A percentile compares a stretch with the other conserved stretches of the same genome.
phyloP scores from a whole-genome alignment of 2,797 vertebrate species.

The Cryptoprocta ferox region DNA sequence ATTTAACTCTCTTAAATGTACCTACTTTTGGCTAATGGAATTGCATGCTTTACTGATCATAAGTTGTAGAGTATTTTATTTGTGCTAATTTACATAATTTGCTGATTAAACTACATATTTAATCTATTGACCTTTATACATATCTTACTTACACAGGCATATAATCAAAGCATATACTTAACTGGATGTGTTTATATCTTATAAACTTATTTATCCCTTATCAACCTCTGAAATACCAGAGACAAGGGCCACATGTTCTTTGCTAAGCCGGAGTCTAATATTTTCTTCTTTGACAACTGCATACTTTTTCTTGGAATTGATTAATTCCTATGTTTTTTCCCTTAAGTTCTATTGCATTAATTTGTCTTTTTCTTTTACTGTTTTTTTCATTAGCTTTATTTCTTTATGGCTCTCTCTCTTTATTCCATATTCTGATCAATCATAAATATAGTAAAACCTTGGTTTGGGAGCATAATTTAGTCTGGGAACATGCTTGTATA shows the following conservation, averaged over 20 bases:
- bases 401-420: neutral
- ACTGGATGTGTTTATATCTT: constrained; percentile 52
- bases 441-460: neutral
- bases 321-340: neutral
- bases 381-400: neutral
- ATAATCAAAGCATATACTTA: constrained; percentile 79
- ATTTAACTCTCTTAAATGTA: constrained; percentile 70
- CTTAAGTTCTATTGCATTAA: neutral
- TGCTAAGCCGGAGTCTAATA: neutral
- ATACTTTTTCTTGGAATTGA: neutral
- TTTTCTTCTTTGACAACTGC: neutral
- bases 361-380: neutral
- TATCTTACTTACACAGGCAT: constrained; percentile 74
- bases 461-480: too few relatives aligned
- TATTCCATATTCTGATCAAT: neutral
- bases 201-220: neutral
- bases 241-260: neutral
- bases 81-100: constrained; percentile 85
- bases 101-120: constrained; percentile 82
- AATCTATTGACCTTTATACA: constrained; percentile 85
- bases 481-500: too few relatives aligned
- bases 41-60: constrained; percentile 80
- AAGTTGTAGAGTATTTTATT: constrained; percentile 83
- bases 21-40: constrained; percentile 76
- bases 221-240: neutral